phyloP scores from a whole-genome alignment of 2,888 invertebrate species.

The Coremacera marginata region DNA sequence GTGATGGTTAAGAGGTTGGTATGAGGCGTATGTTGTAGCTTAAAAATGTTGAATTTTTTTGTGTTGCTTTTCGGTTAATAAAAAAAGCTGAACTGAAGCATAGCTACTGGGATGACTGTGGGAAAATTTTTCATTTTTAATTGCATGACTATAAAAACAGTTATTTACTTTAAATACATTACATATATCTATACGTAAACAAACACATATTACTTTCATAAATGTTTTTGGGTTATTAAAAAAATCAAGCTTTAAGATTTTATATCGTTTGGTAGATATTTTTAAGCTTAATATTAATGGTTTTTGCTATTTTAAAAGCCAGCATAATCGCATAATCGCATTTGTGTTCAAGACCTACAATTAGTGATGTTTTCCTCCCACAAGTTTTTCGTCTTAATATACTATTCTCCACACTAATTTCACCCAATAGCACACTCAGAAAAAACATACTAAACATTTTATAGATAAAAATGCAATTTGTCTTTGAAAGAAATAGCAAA shows the following conservation, averaged over 20 bases:
- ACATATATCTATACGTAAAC: not conserved
- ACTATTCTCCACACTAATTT: too few species aligned
- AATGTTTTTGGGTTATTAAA: not conserved
- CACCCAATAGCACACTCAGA: too few species aligned
- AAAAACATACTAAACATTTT: too few species aligned
- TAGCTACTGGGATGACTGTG: constrained; percentile 52
- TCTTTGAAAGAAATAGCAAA: too few species aligned
- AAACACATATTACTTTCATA: too few species aligned
- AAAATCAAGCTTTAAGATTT: not conserved
- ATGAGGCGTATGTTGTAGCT: not conserved
- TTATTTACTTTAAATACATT: too few species aligned
- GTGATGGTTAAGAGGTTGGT: not conserved
- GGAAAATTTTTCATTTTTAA: constrained; percentile 67
- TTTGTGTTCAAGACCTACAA: too few species aligned
- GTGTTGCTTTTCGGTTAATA: not conserved
- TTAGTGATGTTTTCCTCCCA: too few species aligned
- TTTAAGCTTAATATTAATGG: not conserved
- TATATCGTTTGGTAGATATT: not conserved
- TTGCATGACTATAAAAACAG: constrained; percentile 52
- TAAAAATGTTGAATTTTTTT: constrained; percentile 21
- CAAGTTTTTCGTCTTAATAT: too few species aligned
- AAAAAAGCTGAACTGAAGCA: constrained; percentile 11
- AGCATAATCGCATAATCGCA: too few species aligned
- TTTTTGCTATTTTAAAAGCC: too few species aligned
- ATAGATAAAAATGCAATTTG: too few species aligned